A percentile compares a stretch with the other conserved stretches of the same genome.
Conservation (phyloP, 2,113 vertebrate species). For the Panthera uncia region DNA sequence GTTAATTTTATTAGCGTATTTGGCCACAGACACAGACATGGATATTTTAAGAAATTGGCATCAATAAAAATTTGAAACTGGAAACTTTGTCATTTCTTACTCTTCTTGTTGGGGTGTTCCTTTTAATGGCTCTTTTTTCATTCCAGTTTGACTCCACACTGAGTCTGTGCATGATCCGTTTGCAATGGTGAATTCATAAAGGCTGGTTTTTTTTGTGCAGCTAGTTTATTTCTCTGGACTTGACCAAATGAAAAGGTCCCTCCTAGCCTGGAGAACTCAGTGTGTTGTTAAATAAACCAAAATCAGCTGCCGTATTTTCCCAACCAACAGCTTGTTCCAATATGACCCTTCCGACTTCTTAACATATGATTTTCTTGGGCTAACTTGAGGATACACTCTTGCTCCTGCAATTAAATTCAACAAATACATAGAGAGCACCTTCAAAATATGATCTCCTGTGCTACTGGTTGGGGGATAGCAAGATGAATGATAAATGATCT, state of each 20-base stretch:
- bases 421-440: not conserved
- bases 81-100: not conserved
- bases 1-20: constrained; percentile 29
- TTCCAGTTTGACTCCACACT: not conserved
- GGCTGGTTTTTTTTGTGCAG: not conserved
- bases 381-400: not conserved
- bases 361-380: not conserved
- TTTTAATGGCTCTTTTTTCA: not conserved
- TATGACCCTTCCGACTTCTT: not conserved
- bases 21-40: not conserved
- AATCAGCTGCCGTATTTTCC: not conserved
- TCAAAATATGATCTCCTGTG: not conserved
- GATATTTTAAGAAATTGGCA: not conserved
- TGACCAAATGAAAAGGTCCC: not conserved
- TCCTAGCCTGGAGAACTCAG: not conserved
- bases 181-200: not conserved
- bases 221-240: not conserved
- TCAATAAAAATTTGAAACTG: not conserved
- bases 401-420: constrained; percentile 15
- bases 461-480: not conserved
- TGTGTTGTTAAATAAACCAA: constrained; percentile 29
- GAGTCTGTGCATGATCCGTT: not conserved
- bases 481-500: not conserved
- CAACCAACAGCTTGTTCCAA: not conserved
- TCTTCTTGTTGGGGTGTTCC: not conserved